Base-by-base conservation (phyloP, 1,140 invertebrate genomes). In the Manduca sexta region DNA sequence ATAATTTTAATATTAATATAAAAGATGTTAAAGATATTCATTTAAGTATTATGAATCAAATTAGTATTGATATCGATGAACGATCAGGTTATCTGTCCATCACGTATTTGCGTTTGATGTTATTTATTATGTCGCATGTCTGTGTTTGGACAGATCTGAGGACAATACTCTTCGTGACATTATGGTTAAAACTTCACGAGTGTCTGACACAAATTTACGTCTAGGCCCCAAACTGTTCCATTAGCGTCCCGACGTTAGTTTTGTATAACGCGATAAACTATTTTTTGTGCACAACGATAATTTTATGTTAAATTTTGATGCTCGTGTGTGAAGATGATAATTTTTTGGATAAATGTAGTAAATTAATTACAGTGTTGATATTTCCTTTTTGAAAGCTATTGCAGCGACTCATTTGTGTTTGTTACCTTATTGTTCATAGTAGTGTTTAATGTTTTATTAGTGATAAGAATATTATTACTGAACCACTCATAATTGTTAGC, bases 171-270 rank as follows among this genome's bases (percentile, higher is more conserved):
- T 60, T 18, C n/a, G 46, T 54, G 52, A 49, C 38, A 40, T 10
- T 35, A 29, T 43, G 29, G 55, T 60, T 48, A 18, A 55, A 51
- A 37, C 34, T 41, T 33, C 35, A 38, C 35, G 47, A 52, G 45
- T 60, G 37, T 45, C 42, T 64, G 60, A 43, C 51, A 55, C 18
- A 43, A 60, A 69, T 69, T 69, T 52, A 60, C 59, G 45, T 31
- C 43, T 52, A 46, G 42, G 30, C 35, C 29, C 38, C 46, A 67
- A 57, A 56, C 51, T 49, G 47, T 49, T 43, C 48, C 45, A 59
- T 70, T 74, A 74, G 51, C 70, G 54, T 30, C 18, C 29, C 38
- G 15, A 43, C 56, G 71, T 48, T 52, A 72, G 45, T 45, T 61
- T 58, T 56, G 41, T 46, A 26, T 49, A 49, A 35, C 42, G 18